A percentile compares a stretch with the other conserved stretches of the same genome.
phyloP scores from a whole-genome alignment of 2,113 vertebrate species.

The Motacilla tschutschensis region DNA sequence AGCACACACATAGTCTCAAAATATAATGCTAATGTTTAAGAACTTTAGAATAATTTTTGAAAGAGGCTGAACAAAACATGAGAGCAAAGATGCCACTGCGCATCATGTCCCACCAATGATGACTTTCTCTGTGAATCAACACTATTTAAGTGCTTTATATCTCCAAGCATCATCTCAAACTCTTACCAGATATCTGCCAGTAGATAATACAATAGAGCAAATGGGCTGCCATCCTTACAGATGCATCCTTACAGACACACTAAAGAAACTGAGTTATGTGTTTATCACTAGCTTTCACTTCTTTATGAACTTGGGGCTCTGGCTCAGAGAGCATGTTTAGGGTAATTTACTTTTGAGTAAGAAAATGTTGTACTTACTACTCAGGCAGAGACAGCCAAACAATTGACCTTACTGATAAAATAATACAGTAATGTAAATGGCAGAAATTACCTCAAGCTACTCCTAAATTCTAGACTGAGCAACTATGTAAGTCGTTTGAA shows the following conservation, averaged over 20 bases:
- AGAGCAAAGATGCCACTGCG: fast-evolving
- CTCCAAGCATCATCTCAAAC: neutral
- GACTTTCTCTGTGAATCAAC: neutral
- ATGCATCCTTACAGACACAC: neutral
- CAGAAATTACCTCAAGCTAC: neutral
- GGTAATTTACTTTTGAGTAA: neutral
- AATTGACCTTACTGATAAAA: neutral
- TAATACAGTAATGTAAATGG: neutral
- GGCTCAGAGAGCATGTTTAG: neutral
- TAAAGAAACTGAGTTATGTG: neutral
- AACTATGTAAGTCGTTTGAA: neutral
- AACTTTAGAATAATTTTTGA: neutral
- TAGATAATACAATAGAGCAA: neutral
- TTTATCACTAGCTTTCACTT: neutral
- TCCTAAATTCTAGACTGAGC: neutral
- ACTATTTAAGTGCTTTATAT: neutral
- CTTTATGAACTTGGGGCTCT: neutral
- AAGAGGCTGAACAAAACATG: neutral
- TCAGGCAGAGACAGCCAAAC: neutral
- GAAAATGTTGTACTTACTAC: neutral
- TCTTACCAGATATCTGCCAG: neutral
- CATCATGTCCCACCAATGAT: neutral
- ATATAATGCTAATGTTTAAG: neutral
- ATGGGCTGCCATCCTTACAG: neutral
- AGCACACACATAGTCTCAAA: neutral